These are phyloP conservation scores for Lipophrys pholis DNA, from an alignment of 2,113 vertebrate genomes.

Conservation along the genomic window DNA sequence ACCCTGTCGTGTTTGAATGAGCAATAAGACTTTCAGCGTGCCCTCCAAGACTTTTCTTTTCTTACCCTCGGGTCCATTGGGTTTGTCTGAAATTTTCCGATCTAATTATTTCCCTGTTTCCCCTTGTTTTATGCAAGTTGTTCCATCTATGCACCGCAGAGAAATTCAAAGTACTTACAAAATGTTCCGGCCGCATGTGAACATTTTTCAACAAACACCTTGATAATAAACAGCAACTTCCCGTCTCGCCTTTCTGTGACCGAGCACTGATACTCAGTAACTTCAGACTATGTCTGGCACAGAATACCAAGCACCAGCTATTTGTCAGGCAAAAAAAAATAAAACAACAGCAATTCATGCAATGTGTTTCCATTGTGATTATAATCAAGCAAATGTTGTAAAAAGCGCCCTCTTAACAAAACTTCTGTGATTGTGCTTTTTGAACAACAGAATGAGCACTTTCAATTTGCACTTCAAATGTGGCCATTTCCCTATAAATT, in stretches of 20 bases:
- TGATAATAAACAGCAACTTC: not conserved
- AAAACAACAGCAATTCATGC: slow-evolving; percentile 4
- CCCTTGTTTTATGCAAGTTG: not conserved
- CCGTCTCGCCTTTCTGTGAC: slow-evolving; percentile 4
- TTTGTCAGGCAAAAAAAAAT: not conserved
- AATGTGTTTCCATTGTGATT: slow-evolving; percentile 17
- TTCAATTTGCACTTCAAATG: slow-evolving; percentile 38
- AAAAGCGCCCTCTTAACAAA: slow-evolving; percentile 13
- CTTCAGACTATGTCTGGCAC: not conserved
- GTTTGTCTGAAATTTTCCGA: not conserved
- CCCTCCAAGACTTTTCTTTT: not conserved
- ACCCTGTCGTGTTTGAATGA: slow-evolving; percentile 35
- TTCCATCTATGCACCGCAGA: not conserved
- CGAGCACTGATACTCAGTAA: not conserved
- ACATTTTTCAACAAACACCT: not conserved
- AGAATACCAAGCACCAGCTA: slow-evolving; percentile 28
- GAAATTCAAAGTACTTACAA: not conserved
- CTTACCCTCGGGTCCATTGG: not conserved
- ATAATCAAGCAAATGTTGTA: not conserved
- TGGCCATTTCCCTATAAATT: not conserved
- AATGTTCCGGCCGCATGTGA: not conserved
- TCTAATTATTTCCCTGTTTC: slow-evolving; percentile 8
- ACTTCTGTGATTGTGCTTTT: slow-evolving; percentile 16
- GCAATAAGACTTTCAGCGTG: slow-evolving; percentile 29
- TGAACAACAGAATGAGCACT: slow-evolving; percentile 9